A percentile compares a stretch with the other conserved stretches of the same genome.
These are phyloP conservation scores for Myocastor coypus DNA, from an alignment of 2,113 vertebrate genomes.

Conservation along the genomic window DNA sequence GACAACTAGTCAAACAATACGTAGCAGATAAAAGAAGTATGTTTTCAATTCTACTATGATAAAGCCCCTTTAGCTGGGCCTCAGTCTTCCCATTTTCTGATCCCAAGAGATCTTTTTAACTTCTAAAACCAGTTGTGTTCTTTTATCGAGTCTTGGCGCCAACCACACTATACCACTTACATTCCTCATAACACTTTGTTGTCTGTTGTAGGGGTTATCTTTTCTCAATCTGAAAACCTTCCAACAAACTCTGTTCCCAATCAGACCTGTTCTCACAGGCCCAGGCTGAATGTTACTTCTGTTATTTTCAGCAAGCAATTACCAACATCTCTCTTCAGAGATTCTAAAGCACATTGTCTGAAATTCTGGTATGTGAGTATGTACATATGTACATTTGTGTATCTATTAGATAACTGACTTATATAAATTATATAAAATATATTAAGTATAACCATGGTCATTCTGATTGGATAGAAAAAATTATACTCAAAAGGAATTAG, in stretches of 20 bases:
- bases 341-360: slow-evolving; percentile 31
- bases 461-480: slow-evolving; percentile 26
- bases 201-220: neutral
- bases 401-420: neutral
- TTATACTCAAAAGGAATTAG: neutral
- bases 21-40: neutral
- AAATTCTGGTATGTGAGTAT: neutral
- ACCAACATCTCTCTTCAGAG: neutral
- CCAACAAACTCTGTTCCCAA: neutral
- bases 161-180: neutral
- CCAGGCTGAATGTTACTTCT: neutral
- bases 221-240: slow-evolving; percentile 3
- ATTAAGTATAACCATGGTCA: neutral
- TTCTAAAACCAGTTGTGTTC: neutral
- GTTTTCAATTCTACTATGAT: neutral
- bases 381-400: neutral
- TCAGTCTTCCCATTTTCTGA: neutral
- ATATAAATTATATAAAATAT: neutral
- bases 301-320: neutral
- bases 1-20: neutral
- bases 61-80: slow-evolving; percentile 17
- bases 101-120: neutral
- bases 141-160: neutral
- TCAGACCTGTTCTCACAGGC: neutral
- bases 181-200: neutral